phyloP scores from a whole-genome alignment of 2,113 vertebrate species.

The Lampris megalopsis region DNA sequence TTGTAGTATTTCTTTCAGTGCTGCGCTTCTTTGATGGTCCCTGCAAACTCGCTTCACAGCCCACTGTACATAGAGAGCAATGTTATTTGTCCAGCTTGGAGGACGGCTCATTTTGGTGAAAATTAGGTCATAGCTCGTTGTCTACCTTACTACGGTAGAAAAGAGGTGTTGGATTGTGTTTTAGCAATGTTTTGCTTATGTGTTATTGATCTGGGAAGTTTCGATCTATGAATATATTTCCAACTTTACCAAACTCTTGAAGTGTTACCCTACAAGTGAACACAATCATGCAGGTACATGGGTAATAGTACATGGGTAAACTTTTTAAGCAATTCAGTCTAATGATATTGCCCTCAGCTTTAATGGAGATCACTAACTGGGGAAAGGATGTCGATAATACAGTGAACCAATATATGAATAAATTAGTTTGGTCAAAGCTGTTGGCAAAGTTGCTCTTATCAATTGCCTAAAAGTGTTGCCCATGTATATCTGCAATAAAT shows the following conservation, averaged over 20 bases:
- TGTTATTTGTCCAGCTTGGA: no score
- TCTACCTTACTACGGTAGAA: no score
- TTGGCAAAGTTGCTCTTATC: neutral
- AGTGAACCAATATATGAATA: neutral
- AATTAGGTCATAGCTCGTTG: no score
- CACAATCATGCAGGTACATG: constrained; percentile 5
- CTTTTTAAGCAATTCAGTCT: constrained; percentile 15
- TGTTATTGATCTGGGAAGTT: no score
- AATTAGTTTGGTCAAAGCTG: neutral
- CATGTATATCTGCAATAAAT: constrained; percentile 34
- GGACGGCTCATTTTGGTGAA: no score
- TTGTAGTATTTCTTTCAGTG: no score
- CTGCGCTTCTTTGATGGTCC: no score
- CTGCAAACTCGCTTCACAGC: no score
- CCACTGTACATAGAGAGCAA: no score
- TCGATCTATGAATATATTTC: neutral
- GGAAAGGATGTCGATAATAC: neutral
- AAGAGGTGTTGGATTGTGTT: no score
- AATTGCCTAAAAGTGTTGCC: constrained; percentile 25
- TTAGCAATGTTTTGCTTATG: no score
- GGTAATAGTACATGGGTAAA: constrained; percentile 24
- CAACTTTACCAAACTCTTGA: neutral
- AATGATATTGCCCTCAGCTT: neutral
- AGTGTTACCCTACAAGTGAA: neutral
- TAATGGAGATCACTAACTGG: neutral